phyloP scores from a whole-genome alignment of 2,113 vertebrate genomes.

The Nesoenas mayeri region DNA sequence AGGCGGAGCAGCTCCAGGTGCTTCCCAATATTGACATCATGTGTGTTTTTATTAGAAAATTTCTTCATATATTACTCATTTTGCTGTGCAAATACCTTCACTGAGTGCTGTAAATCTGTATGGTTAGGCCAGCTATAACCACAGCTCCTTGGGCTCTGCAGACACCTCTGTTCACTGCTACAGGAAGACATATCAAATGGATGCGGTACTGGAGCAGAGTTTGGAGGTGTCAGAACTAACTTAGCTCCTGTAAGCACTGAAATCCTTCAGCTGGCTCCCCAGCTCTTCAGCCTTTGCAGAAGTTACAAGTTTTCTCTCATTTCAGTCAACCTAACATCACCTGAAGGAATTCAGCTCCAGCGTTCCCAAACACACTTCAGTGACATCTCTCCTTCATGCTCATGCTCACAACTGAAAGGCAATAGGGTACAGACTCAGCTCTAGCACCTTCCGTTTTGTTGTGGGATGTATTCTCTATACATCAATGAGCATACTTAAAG shows the following conservation, averaged over 20 bases:
- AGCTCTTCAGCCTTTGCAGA: neutral
- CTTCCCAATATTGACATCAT: accelerated
- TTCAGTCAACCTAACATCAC: neutral
- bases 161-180: neutral
- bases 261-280: neutral
- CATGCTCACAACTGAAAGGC: neutral
- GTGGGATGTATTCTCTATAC: neutral
- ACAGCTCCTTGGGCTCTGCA: neutral
- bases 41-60: neutral
- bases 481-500: neutral
- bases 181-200: neutral
- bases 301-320: neutral
- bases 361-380: neutral
- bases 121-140: neutral
- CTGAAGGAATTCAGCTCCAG: neutral
- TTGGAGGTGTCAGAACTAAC: neutral
- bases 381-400: neutral
- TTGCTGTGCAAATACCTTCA: neutral
- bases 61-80: neutral
- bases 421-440: neutral
- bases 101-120: neutral
- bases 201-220: accelerated
- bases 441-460: neutral
- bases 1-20: neutral
- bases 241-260: neutral